Evolutionary conservation across 2,113 vertebrate species (phyloP).

Genomic region (Pseudorectes ferrugineus): DNA sequence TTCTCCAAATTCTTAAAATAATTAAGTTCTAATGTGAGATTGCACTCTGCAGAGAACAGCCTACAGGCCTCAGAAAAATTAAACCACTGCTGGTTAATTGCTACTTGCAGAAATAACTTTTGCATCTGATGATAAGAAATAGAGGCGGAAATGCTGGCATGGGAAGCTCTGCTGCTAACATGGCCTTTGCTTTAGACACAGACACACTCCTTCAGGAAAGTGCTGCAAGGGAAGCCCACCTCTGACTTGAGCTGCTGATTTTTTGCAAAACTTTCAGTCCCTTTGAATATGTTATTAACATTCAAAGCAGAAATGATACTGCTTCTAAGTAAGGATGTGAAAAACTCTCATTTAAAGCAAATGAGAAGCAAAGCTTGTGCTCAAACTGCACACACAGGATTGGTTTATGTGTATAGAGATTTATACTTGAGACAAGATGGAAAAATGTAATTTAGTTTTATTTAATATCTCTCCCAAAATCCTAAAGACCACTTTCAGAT

Average conservation of each 20-base stretch:
- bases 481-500: background rate
- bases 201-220: background rate
- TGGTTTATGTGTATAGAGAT: background rate
- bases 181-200: background rate
- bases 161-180: background rate
- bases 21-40: background rate
- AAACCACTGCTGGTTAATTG: background rate
- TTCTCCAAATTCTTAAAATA: background rate
- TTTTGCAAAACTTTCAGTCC: background rate
- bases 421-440: background rate
- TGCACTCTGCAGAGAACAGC: background rate
- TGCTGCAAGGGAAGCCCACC: background rate
- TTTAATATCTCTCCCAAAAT: constrained; percentile 7
- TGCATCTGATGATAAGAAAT: background rate
- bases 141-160: background rate
- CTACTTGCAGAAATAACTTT: background rate
- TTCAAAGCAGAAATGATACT: background rate
- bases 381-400: background rate
- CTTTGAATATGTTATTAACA: background rate
- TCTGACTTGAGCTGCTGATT: background rate
- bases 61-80: background rate
- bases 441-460: constrained; percentile 24
- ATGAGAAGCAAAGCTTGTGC: background rate
- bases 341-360: background rate
- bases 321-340: background rate